Percentiles rank a stretch among this genome's conserved stretches.
phyloP scores from a whole-genome alignment of 2,888 invertebrate species.

The Epirrhoe alternata region DNA sequence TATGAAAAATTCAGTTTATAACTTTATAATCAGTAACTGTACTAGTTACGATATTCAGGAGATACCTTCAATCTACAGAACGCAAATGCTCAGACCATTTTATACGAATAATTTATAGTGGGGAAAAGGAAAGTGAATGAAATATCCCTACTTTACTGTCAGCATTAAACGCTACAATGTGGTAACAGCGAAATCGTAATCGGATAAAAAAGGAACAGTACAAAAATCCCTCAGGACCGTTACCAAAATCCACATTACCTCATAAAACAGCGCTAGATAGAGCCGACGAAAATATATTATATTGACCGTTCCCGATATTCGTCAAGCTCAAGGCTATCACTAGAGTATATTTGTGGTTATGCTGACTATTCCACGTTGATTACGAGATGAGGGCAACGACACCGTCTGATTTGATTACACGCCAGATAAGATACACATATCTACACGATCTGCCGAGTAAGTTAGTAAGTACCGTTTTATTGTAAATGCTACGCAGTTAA shows the following conservation, averaged over 20 bases:
- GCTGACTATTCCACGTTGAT: conserved; percentile 28
- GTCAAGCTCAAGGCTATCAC: conserved; percentile 31
- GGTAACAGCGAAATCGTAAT: conserved; percentile 9
- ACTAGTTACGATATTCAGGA: too few species aligned
- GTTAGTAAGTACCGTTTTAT: conserved; percentile 8
- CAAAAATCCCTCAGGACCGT: conserved; percentile 13
- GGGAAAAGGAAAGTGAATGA: not conserved
- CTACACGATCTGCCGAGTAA: conserved; percentile 15
- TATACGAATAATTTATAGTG: not conserved
- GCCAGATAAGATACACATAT: conserved; percentile 51
- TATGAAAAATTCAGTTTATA: too few species aligned
- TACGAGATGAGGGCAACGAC: conserved; percentile 60
- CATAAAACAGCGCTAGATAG: conserved; percentile 25
- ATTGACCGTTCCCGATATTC: conserved; percentile 34
- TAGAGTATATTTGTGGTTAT: conserved; percentile 10
- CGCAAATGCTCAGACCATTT: not conserved
- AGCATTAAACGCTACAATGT: not conserved
- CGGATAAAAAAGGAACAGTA: conserved; percentile 2
- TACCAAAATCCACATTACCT: conserved; percentile 23
- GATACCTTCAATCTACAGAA: not conserved
- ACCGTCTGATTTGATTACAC: conserved; percentile 53
- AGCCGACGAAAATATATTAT: conserved; percentile 19
- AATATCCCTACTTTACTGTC: not conserved
- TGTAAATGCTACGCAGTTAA: conserved; percentile 21
- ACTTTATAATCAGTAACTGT: too few species aligned